Percentiles rank a stretch among this genome's conserved stretches.
phyloP scores from a whole-genome alignment of 1,140 invertebrate genomes.

The Papilio glaucus region DNA sequence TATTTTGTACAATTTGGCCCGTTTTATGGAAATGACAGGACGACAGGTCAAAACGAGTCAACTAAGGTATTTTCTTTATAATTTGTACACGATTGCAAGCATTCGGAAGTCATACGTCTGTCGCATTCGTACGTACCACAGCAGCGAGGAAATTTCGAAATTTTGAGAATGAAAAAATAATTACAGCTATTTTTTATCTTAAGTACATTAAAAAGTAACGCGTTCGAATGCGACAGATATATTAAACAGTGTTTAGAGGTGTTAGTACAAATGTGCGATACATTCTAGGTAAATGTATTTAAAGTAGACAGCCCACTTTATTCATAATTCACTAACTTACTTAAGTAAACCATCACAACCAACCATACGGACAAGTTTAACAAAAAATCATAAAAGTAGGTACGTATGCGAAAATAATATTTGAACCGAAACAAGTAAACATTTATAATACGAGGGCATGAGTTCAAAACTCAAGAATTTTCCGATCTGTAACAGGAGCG shows the following conservation, averaged over 20 bases:
- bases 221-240: slow-evolving; percentile 48
- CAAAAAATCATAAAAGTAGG: slow-evolving; percentile 65
- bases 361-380: slow-evolving; percentile 80
- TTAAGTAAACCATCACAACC: slow-evolving; percentile 83
- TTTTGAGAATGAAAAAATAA: slow-evolving; percentile 37
- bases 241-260: slow-evolving; percentile 51
- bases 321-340: slow-evolving; percentile 78
- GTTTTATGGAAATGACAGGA: slow-evolving; percentile 70
- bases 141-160: slow-evolving; percentile 26
- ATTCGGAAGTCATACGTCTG: slow-evolving; percentile 52
- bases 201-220: slow-evolving; percentile 62
- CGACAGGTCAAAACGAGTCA: slow-evolving; percentile 43
- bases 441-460: slow-evolving; percentile 62
- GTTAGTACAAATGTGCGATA: slow-evolving; percentile 70
- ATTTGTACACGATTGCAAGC: slow-evolving; percentile 77
- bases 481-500: slow-evolving; percentile 63
- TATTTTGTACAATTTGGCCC: slow-evolving; percentile 49
- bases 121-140: slow-evolving; percentile 42
- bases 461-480: slow-evolving; percentile 74
- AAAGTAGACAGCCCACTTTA: slow-evolving; percentile 68
- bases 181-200: slow-evolving; percentile 53
- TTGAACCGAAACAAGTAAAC: slow-evolving; percentile 65
- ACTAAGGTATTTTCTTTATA: slow-evolving; percentile 40
- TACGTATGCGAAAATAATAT: slow-evolving; percentile 62
- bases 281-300: slow-evolving; percentile 64